phyloP scores from a whole-genome alignment of 2,113 vertebrate species.

The Anarrhichthys ocellatus region DNA sequence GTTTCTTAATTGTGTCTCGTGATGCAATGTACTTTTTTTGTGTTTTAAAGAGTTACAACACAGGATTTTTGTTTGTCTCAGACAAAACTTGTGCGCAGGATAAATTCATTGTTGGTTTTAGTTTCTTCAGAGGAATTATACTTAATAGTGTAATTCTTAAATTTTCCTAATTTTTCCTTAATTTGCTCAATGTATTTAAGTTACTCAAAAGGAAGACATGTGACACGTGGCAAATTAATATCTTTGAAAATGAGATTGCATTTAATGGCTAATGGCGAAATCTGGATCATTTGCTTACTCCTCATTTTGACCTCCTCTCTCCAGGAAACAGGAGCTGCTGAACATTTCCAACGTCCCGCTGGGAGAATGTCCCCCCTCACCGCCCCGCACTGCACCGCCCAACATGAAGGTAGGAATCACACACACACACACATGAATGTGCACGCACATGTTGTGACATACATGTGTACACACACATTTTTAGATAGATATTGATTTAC shows the following conservation, averaged over 20 bases:
- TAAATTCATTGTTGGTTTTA: neutral
- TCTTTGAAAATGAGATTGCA: neutral
- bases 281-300: conserved; percentile 7
- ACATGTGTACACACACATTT: neutral
- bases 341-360: conserved; percentile 86
- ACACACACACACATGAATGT: neutral
- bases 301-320: conserved; percentile 14
- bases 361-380: conserved; percentile 92
- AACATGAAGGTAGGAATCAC: conserved; percentile 92
- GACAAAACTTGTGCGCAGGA: neutral
- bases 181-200: too few species aligned
- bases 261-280: neutral
- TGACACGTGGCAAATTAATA: neutral
- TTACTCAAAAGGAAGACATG: neutral
- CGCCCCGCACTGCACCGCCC: conserved; percentile 92
- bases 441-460: neutral
- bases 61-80: neutral
- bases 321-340: conserved; percentile 96
- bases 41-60: neutral
- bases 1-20: neutral
- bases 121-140: neutral
- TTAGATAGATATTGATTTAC: conserved; percentile 16
- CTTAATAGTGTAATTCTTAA: neutral
- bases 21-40: neutral
- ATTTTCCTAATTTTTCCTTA: neutral